Evolutionary conservation across 2,888 invertebrate genomes (phyloP), one percentile per base, ranked within the genome.

Genomic region (Periphyllus acericola): DNA sequence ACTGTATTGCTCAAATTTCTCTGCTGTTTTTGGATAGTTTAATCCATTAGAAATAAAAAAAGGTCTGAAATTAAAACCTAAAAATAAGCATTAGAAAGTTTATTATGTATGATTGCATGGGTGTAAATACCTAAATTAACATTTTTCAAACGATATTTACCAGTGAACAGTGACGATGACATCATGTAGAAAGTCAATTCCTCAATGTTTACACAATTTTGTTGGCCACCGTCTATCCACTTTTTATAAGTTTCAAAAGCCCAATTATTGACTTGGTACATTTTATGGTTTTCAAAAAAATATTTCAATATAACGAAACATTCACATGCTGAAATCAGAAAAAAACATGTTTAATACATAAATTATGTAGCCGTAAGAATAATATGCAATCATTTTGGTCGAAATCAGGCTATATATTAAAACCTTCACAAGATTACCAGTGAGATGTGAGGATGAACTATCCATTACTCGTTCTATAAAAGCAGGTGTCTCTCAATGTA

Each of bases 171-270:
- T 1, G 71, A 82, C 32, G 72, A 32, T 9, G 25, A 52, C 40
- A 25, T 21, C 25, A 52, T 34, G 34, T 52, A 82, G 34, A 32
- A 34, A 52, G 32, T 5, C 21, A 82, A 82, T 71, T 32, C 46
- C 0, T 82, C 34, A 2, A 82, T 52, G 25, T 82, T 29, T 3
- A 82, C 71, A 46, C 71, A 71, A 52, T 82, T 72, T 14, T 46
- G 52, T 32, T 29, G 46, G 52, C 52, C 14, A 11, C 25, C 52
- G 19, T 6, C 34, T 4, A 52, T 71, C 82, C 82, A 82, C 71
- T 82, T 82, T 32, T 52, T 82, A 52, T 72, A 72, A 21, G 71
- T 19, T 52, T 82, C 71, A 52, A 82, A 4, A 11, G 71, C 52
- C 82, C 82, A 82, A 40, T 82, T 71, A 3, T 52, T 46, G 6